Base-by-base conservation (phyloP, 2,113 vertebrate genomes). In the Rhipidura dahli region DNA sequence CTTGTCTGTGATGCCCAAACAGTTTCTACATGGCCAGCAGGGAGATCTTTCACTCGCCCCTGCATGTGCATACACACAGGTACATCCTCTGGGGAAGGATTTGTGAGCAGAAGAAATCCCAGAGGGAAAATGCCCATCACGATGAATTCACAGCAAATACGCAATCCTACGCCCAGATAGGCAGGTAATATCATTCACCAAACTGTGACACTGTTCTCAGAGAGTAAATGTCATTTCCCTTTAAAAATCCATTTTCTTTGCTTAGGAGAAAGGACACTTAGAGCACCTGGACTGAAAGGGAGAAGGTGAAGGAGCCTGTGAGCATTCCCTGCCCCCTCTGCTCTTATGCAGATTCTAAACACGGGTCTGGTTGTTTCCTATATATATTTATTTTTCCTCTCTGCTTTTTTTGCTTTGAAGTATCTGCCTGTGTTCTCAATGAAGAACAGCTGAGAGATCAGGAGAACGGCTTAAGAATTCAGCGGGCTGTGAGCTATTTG, bases 391-490 rank as follows among this genome's bases (percentile, higher is more conserved):
- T 81, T 83, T 86, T 81, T 59, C 40, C 30, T 65, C 30, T 68
- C 21, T 83, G 37, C 7, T 35, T 69, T 83, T 76, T 80, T 72
- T 61, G 33, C 90, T 95, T 93, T 94, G 71, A 94, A 93, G 66
- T 77, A 76, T 19, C 50, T 66, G 76, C 71, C 89, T 89, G 56
- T 4, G 2, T 75, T 90, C 64, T 95, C 83, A 73, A 14, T 86
- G 75, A 90, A 85, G 87, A 90, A 70, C 88, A 95, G 93, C 87
- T 88, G 90, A 96, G 79, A 88, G 88, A 86, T 83, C 35, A 73
- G 49, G 90, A 83, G 80, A 73, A 90, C 71, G 92, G 76, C 71
- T 86, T 88, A 77, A 83, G 83, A 86, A 92, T 93, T 81, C 85
- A 71, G 71, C 1, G 1, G 85, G 64, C 94, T 92, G 51, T 76